These are phyloP conservation scores for Stictocephala bisonia DNA, from an alignment of 2,888 invertebrate genomes.

Conservation along the genomic window DNA sequence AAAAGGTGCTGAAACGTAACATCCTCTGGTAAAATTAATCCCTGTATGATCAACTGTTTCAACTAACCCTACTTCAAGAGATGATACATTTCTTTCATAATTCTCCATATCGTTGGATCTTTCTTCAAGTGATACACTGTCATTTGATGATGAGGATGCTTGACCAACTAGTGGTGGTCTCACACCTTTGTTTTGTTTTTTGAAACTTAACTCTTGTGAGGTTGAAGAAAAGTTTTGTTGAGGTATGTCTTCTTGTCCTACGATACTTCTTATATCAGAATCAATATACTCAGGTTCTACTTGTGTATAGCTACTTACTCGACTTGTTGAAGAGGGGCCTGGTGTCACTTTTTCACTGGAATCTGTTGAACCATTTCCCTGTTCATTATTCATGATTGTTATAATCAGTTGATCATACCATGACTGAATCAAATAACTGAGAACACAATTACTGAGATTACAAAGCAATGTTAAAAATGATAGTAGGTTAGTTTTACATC, in stretches of 20 bases:
- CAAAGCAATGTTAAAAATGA: too few relatives aligned
- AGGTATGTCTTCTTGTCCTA: slow-evolving; percentile 43
- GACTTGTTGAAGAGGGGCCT: too few relatives aligned
- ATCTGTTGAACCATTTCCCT: too few relatives aligned
- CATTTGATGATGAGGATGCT: slow-evolving; percentile 58
- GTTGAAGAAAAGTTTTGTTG: not conserved
- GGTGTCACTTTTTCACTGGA: too few relatives aligned
- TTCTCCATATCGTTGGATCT: too few relatives aligned
- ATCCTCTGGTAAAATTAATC: not conserved
- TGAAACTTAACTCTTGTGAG: slow-evolving; percentile 19
- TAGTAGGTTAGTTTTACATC: too few relatives aligned
- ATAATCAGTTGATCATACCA: too few relatives aligned
- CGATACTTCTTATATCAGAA: slow-evolving; percentile 15
- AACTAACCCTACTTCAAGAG: not conserved
- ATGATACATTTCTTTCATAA: too few relatives aligned
- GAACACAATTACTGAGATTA: too few relatives aligned
- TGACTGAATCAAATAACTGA: too few relatives aligned
- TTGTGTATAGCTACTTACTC: slow-evolving; percentile 14
- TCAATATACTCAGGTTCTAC: not conserved
- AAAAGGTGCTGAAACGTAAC: not conserved
- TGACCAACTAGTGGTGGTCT: slow-evolving; percentile 65
- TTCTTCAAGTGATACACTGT: slow-evolving; percentile 48
- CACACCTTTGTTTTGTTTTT: slow-evolving; percentile 63
- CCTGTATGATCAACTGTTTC: not conserved
- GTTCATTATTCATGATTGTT: too few relatives aligned